A percentile compares a stretch with the other conserved stretches of the same genome.
Conservation (phyloP, 2,888 invertebrate genomes). For the Colostygia pectinataria region DNA sequence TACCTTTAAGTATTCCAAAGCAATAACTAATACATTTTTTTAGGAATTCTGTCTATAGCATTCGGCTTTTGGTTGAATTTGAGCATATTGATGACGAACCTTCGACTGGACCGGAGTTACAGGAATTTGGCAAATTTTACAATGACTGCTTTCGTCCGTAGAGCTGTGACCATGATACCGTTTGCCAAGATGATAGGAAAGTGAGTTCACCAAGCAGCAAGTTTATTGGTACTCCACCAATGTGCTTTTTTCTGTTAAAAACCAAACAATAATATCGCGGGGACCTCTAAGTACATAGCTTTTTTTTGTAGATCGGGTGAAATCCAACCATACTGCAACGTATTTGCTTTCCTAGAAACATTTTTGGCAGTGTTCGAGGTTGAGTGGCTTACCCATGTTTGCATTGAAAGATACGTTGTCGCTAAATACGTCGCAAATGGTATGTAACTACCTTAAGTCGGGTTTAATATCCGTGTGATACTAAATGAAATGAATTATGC, state of each 20-base stretch:
- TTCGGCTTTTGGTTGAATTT: slow-evolving; percentile 50
- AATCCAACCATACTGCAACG: slow-evolving; percentile 48
- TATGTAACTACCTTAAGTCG: slow-evolving; percentile 32
- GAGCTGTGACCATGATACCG: slow-evolving; percentile 42
- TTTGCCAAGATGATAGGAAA: slow-evolving; percentile 33
- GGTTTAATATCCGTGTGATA: neutral
- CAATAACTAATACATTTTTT: slow-evolving; percentile 29
- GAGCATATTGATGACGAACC: slow-evolving; percentile 44
- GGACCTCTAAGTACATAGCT: neutral
- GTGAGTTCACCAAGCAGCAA: slow-evolving; percentile 24
- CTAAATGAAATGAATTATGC: neutral
- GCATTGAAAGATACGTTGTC: slow-evolving; percentile 74
- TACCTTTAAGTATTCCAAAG: too few relatives aligned
- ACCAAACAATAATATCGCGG: too few relatives aligned
- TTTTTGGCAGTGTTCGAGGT: slow-evolving; percentile 74
- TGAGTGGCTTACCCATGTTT: slow-evolving; percentile 69
- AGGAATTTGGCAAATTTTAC: slow-evolving; percentile 66
- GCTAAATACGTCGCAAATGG: slow-evolving; percentile 67
- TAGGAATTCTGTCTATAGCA: slow-evolving; percentile 52
- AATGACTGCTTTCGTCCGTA: slow-evolving; percentile 49
- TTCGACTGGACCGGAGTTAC: slow-evolving; percentile 59
- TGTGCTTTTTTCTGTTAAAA: too few relatives aligned
- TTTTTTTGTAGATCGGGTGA: slow-evolving; percentile 9
- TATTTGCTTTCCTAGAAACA: slow-evolving; percentile 65
- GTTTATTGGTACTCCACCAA: too few relatives aligned